Evolutionary conservation across 1,140 invertebrate genomes (phyloP), one percentile per base, ranked within the genome.

Genomic region (Pseudomyrmex gracilis): DNA sequence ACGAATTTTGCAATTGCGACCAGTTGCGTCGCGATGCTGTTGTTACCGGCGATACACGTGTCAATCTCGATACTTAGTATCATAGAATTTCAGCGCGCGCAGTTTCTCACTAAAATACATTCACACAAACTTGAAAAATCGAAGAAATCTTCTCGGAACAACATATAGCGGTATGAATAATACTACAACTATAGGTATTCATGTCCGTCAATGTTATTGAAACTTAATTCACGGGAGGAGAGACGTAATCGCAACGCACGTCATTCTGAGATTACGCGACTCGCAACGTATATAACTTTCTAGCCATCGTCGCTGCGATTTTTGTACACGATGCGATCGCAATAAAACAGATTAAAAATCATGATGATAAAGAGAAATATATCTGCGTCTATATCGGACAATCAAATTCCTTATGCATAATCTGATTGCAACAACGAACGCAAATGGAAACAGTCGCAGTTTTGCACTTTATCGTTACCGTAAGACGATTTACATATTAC

Each of bases 401-500:
- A 20, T 43, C n/a, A 70, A 78, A 55, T 34, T n/a, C 17, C 45
- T 78, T 45, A 55, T 17, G 64, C 34, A 34, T 57, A 58, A 80
- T 80, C 76, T 80, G 66, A 80, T 80, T 80, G 58, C 66, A 49
- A 2, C 34, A 5, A 47, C 51, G 67, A 15, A 15, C 1, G 51
- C 13, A 55, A 80, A 71, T 71, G 66, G 66, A 60, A 58, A 34
- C 34, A 80, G 66, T 20, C 20, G 43, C 20, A 53, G 51, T 78
- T 57, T 78, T 57, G 53, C 55, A 43, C 34, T 78, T 64, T 70
- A 70, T 78, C 76, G 15, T 58, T 71, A 60, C 34, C 49, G 24
- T 58, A 49, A 51, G 43, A 1, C n/a, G 15, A 80, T 80, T 80
- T 80, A 71, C 53, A 80, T 80, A 80, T 70, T 58, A 63, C 43